Conservation (phyloP, 2,888 invertebrate species). For the Tenodera sinensis region DNA sequence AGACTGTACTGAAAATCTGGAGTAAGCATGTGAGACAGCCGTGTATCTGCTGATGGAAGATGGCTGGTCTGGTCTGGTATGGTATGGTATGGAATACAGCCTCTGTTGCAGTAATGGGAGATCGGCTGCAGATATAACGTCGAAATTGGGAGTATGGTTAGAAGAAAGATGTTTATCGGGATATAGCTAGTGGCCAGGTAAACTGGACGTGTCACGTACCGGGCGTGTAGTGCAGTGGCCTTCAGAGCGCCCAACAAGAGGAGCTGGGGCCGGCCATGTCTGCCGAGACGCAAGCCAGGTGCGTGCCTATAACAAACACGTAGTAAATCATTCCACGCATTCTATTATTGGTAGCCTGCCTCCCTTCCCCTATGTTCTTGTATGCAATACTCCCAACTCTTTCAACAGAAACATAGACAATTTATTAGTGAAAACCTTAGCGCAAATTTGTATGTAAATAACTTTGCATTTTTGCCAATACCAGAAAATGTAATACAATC, state of each 20-base stretch:
- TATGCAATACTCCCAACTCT: too few relatives aligned
- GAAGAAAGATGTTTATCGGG: neutral
- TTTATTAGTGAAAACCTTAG: too few relatives aligned
- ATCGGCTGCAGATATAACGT: neutral
- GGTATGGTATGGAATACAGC: neutral
- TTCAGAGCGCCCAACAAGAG: neutral
- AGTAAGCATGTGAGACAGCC: too few relatives aligned
- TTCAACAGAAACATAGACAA: too few relatives aligned
- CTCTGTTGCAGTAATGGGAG: neutral
- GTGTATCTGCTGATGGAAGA: neutral
- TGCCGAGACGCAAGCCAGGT: neutral
- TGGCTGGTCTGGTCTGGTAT: too few relatives aligned
- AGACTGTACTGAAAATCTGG: too few relatives aligned
- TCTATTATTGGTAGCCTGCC: neutral
- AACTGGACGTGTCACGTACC: neutral
- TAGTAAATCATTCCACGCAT: neutral
- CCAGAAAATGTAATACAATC: too few relatives aligned
- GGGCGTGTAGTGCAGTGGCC: too few relatives aligned
- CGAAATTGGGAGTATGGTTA: neutral
- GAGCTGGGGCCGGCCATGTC: too few relatives aligned
- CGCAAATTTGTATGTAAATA: too few relatives aligned
- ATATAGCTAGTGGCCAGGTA: neutral
- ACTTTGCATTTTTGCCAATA: too few relatives aligned
- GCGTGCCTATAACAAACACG: neutral
- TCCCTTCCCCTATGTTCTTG: too few relatives aligned